Conservation (phyloP, 2,113 vertebrate genomes). For the Phodopus roborovskii region DNA sequence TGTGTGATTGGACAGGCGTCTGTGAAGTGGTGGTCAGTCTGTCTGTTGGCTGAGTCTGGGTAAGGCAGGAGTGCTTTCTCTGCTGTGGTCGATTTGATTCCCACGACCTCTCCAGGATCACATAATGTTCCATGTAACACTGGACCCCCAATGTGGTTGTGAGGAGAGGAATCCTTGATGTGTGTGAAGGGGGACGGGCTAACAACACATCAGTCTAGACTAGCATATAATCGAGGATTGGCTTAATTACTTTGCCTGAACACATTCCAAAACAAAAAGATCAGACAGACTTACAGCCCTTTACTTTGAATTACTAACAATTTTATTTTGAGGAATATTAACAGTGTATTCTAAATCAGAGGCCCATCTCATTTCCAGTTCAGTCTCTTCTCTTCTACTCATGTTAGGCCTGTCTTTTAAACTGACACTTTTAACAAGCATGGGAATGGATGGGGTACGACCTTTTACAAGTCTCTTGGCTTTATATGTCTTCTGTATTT, state of each 20-base stretch:
- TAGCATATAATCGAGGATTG: slow-evolving; percentile 35
- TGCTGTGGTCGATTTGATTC: slow-evolving; percentile 14
- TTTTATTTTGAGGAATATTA: slow-evolving; percentile 47
- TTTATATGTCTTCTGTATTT: too few species aligned
- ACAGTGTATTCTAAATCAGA: background rate
- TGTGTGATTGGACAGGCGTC: background rate
- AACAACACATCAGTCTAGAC: background rate
- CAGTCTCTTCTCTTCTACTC: background rate
- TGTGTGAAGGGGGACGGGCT: background rate
- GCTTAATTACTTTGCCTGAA: background rate
- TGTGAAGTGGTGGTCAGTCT: slow-evolving; percentile 20
- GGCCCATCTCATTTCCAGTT: background rate
- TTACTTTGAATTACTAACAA: background rate
- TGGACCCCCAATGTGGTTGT: slow-evolving; percentile 4
- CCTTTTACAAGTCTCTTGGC: background rate
- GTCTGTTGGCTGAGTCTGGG: background rate
- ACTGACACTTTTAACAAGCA: background rate
- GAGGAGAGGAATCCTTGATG: slow-evolving; percentile 1
- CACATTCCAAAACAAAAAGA: background rate
- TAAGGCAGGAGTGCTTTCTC: background rate
- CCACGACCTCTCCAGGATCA: background rate
- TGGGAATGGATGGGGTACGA: background rate
- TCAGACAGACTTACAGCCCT: background rate
- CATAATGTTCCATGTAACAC: background rate
- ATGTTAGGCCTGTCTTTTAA: background rate